Base-by-base conservation (phyloP, 2,113 vertebrate genomes). In the Sinocyclocheilus anophthalmus region DNA sequence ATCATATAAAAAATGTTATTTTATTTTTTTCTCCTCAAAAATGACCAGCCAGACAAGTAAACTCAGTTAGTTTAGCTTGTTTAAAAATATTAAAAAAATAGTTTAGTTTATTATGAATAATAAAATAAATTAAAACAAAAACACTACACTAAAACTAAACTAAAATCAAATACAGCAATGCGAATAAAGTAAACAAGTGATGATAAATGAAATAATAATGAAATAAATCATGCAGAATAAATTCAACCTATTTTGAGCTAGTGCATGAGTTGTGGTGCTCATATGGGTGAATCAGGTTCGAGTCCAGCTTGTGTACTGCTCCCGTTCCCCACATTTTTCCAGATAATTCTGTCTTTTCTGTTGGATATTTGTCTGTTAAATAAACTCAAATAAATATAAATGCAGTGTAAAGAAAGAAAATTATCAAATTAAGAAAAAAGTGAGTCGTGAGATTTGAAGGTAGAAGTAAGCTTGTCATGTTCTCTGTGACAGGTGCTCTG, bases 401-500 rank as follows among this genome's bases (percentile, higher is more conserved):
- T 55, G 53, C 16, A 6, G 53, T 2, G 53, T 18, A 18, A 55
- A 55, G 53, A 61, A 61, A 22, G 9, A 61, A 61, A 8, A 22
- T 61, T 1, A 8, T 3, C 3, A 61, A 61, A 14, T 14, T 1
- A 67, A 30, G 5, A 30, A 67, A 30, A 5, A 63, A 16, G 5
- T 13, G 48, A 50, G 3, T 24, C 13, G 61, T 63, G 0, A 63
- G 61, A 26, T 24, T 67, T 30, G 26, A 69, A 69, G 14, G 13
- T 18, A 8, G 30, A 0, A 33, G 6, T 18, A 8, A 33, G 26
- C 5, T 4, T 37, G n/a, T 85, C 4, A 20, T 39, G 16, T 24
- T 26, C 30, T 87, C 67, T 84, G 18, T 26, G 84, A 0, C 87
- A 99, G 98, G 98, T 67, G 95, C 98, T 12, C 94, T 99, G 83